Evolutionary conservation across 37 sponge, comb jelly and placozoan genomes (phyloP), one percentile per base, ranked within the genome.

Genomic region (Oscarella lobularis): DNA sequence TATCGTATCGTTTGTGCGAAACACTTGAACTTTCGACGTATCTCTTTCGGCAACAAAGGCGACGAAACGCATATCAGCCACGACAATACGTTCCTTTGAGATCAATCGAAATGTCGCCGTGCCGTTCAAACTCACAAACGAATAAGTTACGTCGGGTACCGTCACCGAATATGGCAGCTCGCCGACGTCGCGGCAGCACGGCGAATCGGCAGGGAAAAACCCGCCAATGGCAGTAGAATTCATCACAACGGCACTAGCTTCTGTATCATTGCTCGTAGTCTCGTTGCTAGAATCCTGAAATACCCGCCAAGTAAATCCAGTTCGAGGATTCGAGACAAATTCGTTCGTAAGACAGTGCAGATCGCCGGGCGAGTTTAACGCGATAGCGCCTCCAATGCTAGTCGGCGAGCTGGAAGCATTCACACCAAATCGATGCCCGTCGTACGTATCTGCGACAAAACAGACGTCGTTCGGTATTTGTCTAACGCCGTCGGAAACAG

Each of bases 171-270:
- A 20, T 20, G 60, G 60, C 60, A 48, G 20, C 20, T 48, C 20
- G 60, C 60, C 60, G 9, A 9, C n/a, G n/a, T n/a, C 60, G 9
- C 9, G 20, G 60, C 60, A 48, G 20, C 60, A 48, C 60, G 60
- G 60, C 60, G 60, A 48, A 48, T 48, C 60, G 60, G 60, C 14
- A n/a, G n/a, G n/a, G n/a, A n/a, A n/a, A n/a, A n/a, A n/a, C n/a
- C n/a, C n/a, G n/a, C n/a, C n/a, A n/a, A n/a, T n/a, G n/a, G n/a
- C n/a, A n/a, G n/a, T n/a, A n/a, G n/a, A n/a, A n/a, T n/a, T n/a
- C n/a, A n/a, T n/a, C n/a, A n/a, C n/a, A n/a, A n/a, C n/a, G n/a
- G n/a, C n/a, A n/a, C n/a, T n/a, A n/a, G n/a, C n/a, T n/a, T n/a
- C n/a, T n/a, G n/a, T n/a, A n/a, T n/a, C n/a, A n/a, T n/a, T n/a